Evolutionary conservation across 2,113 vertebrate species (phyloP).

Genomic region (Sterrhoptilus dennistouni): DNA sequence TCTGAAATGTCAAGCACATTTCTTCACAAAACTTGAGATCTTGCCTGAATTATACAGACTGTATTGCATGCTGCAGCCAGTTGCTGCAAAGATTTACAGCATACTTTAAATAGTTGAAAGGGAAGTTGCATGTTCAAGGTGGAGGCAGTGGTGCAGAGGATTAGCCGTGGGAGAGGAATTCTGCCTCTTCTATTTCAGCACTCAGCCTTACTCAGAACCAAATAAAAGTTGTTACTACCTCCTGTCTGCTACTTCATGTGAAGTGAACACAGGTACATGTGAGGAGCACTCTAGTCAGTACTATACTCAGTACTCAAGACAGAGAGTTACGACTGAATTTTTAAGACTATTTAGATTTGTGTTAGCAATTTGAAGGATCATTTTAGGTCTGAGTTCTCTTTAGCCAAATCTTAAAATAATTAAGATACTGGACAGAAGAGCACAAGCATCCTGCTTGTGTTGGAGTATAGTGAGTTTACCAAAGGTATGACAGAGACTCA

Average conservation of each 20-base stretch:
- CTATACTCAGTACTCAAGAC: background rate
- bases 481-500: background rate
- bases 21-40: background rate
- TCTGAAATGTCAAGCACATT: background rate
- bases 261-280: background rate
- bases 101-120: background rate
- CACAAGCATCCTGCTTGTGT: background rate
- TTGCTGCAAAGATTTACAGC: background rate
- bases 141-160: rapidly evolving
- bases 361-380: background rate
- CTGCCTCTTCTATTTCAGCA: background rate
- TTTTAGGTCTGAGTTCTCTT: background rate
- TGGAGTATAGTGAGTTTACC: background rate
- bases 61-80: background rate
- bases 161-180: background rate
- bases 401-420: background rate
- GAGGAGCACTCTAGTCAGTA: background rate
- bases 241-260: background rate
- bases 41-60: background rate
- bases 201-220: background rate
- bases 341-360: background rate
- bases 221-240: background rate
- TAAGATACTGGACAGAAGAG: background rate
- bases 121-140: background rate
- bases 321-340: background rate